A percentile compares a stretch with the other conserved stretches of the same genome.
These are phyloP conservation scores for Gymnothorax reevesii DNA, from an alignment of 2,797 vertebrate genomes.

Conservation along the genomic window DNA sequence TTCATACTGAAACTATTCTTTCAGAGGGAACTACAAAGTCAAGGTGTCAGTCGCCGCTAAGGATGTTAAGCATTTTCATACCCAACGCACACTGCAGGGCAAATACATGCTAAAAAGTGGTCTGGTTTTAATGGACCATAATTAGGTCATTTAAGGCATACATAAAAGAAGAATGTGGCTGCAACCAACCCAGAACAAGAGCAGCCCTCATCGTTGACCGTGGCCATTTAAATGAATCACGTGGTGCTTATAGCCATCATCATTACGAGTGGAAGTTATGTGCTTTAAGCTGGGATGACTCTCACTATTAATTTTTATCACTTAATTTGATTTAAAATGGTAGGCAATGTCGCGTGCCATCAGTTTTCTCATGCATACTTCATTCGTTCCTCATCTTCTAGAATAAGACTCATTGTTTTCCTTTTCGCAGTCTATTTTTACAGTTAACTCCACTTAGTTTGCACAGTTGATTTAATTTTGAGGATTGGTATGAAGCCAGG, in stretches of 20 bases:
- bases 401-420: background rate
- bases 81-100: background rate
- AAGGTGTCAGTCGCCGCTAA: background rate
- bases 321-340: background rate
- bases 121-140: background rate
- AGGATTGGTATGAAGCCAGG: background rate
- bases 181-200: background rate
- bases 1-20: background rate
- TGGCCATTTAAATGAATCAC: background rate
- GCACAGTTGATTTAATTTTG: conserved; percentile 10
- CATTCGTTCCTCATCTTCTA: background rate
- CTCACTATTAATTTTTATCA: background rate
- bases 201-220: background rate
- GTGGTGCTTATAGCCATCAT: background rate
- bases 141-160: no score
- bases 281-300: background rate
- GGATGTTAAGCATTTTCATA: background rate
- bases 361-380: background rate
- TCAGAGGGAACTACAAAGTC: background rate
- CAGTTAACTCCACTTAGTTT: conserved; percentile 27
- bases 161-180: no score
- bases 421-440: background rate
- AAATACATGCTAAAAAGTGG: background rate
- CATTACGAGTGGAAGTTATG: background rate
- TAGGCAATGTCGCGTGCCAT: background rate